A percentile compares a stretch with the other conserved stretches of the same genome.
phyloP scores from a whole-genome alignment of 64 coral and sea anemone species.

The Catalaphyllia jardinei region DNA sequence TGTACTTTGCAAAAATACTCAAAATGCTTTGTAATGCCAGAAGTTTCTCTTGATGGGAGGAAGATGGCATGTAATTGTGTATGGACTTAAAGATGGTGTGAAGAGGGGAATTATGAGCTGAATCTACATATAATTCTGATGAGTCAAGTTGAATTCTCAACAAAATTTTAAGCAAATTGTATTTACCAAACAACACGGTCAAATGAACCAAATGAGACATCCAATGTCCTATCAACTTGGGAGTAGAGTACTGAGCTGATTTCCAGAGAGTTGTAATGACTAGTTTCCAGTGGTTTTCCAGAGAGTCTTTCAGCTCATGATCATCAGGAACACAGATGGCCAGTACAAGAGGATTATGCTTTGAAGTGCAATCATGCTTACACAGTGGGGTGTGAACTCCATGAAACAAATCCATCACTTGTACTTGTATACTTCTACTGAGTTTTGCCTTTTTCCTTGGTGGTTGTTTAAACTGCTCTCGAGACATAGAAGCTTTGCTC shows the following conservation, averaged over 20 bases:
- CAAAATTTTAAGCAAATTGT: not conserved
- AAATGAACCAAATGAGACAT: not conserved
- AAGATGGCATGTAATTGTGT: not conserved
- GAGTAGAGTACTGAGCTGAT: not conserved
- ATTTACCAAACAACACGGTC: not conserved
- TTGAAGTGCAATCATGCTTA: not conserved
- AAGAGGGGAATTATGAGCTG: not conserved
- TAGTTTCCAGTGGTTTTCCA: constrained; percentile 3
- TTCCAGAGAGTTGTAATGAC: not conserved
- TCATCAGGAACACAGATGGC: not conserved
- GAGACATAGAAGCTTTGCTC: not conserved
- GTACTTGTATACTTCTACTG: not conserved
- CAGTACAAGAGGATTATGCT: not conserved
- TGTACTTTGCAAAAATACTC: not conserved
- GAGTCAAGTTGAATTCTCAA: not conserved
- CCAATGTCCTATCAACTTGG: not conserved
- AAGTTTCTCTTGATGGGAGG: not conserved
- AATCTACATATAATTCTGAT: not conserved
- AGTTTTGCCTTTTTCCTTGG: constrained; percentile 7
- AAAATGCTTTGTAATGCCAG: not conserved
- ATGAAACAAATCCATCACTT: not conserved
- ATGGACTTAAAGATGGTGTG: not conserved
- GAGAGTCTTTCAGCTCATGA: not conserved
- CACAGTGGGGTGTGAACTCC: not conserved
- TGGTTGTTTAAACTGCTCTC: not conserved